phyloP scores from a whole-genome alignment of 2,888 invertebrate species.

The Callinectes sapidus region DNA sequence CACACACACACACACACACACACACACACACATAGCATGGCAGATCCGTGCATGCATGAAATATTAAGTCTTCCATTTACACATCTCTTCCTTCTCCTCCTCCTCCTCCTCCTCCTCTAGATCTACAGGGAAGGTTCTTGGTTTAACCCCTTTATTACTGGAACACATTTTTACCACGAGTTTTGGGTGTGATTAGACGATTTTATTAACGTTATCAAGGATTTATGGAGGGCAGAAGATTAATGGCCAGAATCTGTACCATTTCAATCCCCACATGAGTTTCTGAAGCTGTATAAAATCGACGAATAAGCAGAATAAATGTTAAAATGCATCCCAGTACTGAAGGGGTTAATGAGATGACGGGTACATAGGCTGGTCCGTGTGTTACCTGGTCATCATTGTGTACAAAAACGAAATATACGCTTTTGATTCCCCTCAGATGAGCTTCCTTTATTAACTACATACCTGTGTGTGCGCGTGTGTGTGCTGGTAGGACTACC shows the following conservation, averaged over 20 bases:
- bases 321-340: too few relatives aligned
- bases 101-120: not conserved
- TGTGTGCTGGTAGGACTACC: not conserved
- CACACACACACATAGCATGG: not conserved
- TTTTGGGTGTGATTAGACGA: too few relatives aligned
- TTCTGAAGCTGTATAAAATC: too few relatives aligned
- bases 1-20: not conserved
- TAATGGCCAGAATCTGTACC: too few relatives aligned
- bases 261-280: too few relatives aligned
- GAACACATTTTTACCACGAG: too few relatives aligned
- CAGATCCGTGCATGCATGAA: not conserved
- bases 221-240: too few relatives aligned
- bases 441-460: not conserved
- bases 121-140: not conserved
- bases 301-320: too few relatives aligned
- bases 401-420: slow-evolving; percentile 9
- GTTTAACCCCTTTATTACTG: too few relatives aligned
- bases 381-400: not conserved
- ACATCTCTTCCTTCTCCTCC: not conserved
- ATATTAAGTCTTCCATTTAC: not conserved
- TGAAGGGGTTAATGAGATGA: too few relatives aligned
- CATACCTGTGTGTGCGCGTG: too few relatives aligned
- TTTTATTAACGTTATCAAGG: too few relatives aligned
- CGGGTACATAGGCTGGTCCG: not conserved
- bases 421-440: not conserved